Conservation (phyloP, 2,888 invertebrate species). For the Tetheella fluctuosa region DNA sequence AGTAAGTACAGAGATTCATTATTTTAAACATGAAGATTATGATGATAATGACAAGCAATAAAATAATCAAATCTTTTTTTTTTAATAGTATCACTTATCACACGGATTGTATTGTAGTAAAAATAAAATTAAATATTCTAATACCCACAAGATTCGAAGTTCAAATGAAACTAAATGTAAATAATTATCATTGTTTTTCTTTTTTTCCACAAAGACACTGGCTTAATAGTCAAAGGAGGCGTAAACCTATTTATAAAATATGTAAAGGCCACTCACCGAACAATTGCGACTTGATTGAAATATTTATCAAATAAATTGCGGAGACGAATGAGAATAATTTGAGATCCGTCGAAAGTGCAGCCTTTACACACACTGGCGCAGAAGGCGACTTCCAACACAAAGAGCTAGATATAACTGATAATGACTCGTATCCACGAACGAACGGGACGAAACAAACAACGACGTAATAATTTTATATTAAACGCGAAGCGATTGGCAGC, state of each 20-base stretch:
- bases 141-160: neutral
- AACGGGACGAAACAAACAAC: conserved; percentile 34
- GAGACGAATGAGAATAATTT: conserved; percentile 11
- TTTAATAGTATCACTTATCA: no score
- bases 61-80: conserved; percentile 1
- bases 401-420: conserved; percentile 55
- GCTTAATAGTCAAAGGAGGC: conserved; percentile 1
- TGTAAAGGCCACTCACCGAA: conserved; percentile 50
- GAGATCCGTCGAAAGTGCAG: conserved; percentile 68
- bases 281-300: conserved; percentile 35
- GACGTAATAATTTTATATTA: conserved; percentile 46
- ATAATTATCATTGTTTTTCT: neutral
- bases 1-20: neutral
- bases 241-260: conserved; percentile 9
- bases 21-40: neutral
- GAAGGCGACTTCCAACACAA: conserved; percentile 76
- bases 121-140: no score
- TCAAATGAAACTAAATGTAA: no score
- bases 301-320: neutral
- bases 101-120: no score
- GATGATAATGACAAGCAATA: conserved; percentile 6
- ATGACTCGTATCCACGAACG: conserved; percentile 44
- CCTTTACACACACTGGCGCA: conserved; percentile 82
- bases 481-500: conserved; percentile 57
- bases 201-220: neutral